Evolutionary conservation across 2,113 vertebrate genomes (phyloP).

Genomic region (Martes martes): DNA sequence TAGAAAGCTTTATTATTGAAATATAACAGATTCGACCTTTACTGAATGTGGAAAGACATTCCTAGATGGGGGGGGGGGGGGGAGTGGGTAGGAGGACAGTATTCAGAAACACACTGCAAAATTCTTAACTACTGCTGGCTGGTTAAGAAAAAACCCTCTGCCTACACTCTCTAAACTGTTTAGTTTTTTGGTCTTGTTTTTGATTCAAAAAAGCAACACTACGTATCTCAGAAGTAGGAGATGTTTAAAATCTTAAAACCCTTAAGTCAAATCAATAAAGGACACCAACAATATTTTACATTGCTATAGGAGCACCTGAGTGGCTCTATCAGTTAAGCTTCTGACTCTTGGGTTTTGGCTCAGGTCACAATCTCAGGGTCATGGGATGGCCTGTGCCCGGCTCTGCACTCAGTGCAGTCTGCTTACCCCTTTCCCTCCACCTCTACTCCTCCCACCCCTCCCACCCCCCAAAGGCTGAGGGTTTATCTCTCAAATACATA

Average conservation of each 20-base stretch:
- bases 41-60: background rate
- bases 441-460: too few relatives aligned
- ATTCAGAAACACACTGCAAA: background rate
- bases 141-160: background rate
- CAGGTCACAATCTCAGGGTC: background rate
- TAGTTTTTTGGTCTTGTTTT: background rate
- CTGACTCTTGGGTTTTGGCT: background rate
- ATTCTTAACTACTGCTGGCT: background rate
- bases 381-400: background rate
- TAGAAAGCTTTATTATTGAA: background rate
- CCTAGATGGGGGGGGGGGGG: background rate
- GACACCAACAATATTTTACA: background rate
- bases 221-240: background rate
- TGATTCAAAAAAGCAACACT: background rate
- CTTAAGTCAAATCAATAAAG: background rate
- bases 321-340: background rate
- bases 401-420: background rate
- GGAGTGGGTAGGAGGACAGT: rapidly evolving
- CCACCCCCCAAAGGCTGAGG: too few relatives aligned
- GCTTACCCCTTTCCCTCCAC: background rate
- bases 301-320: background rate
- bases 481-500: background rate
- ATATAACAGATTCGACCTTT: background rate
- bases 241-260: background rate
- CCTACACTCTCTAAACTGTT: background rate